Evolutionary conservation across 2,113 vertebrate species (phyloP), one percentile per base, ranked within the genome.

Genomic region (Salvelinus sp.): DNA sequence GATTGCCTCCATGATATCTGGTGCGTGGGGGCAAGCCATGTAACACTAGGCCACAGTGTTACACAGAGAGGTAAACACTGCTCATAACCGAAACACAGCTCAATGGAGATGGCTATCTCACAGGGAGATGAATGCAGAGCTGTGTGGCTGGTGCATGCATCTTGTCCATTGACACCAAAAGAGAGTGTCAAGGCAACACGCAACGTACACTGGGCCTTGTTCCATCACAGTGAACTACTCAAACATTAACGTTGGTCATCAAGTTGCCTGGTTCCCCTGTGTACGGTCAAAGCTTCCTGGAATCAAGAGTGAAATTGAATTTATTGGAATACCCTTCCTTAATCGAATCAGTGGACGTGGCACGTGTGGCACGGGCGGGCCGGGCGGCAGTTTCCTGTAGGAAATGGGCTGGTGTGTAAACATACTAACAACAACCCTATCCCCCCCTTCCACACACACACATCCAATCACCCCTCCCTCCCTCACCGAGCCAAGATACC

Each of bases 281-380:
- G 54, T 23, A 25, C 23, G 23, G 74, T 62, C 66, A 84, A 71
- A 79, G 78, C 86, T 85, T 86, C 74, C 88, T 83, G 84, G 85
- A 90, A 89, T 18, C 79, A 79, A 81, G 85, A 80, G 82, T 80
- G 71, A 88, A 86, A 88, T 83, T 86, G 72, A 85, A 86, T 90
- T 88, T 84, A 86, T 88, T 85, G 83, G 82, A 83, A 74, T 33
- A 54, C 78, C 79, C 73, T 81, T 81, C 82, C 80, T 85, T 81
- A 88, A 91, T 91, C 83, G 86, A 88, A 90, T 91, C 87, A 89
- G 82, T 65, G 82, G 85, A 60, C 81, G 80, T 84, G 82, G 76
- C 83, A 85, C 83, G 80, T 87, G 87, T 78, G 74, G 65, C 38
- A 27, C 47, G 50, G 54, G 60, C 79, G 2, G 9, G 7, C 38